Conservation (phyloP, 2,888 invertebrate species). For the Pachliopta kotzebuea region DNA sequence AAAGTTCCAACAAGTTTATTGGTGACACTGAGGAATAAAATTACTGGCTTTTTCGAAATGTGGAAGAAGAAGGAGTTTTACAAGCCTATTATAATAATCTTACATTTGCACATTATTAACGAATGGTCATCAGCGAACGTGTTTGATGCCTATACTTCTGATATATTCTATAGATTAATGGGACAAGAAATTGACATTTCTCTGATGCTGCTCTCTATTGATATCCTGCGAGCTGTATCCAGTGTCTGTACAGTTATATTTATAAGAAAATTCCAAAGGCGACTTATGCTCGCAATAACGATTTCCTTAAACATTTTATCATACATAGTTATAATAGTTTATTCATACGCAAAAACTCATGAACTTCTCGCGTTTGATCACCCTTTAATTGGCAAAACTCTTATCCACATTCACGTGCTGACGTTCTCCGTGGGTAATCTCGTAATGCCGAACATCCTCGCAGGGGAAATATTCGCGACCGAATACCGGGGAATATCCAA, state of each 20-base stretch:
- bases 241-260: constrained; percentile 81
- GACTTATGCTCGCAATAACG: constrained; percentile 80
- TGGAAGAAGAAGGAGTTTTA: constrained; percentile 64
- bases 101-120: constrained; percentile 81
- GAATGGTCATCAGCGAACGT: constrained; percentile 84
- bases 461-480: constrained; percentile 84
- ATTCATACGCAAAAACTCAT: constrained; percentile 50
- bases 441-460: constrained; percentile 84
- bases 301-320: constrained; percentile 77
- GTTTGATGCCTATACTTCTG: constrained; percentile 83
- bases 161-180: constrained; percentile 76
- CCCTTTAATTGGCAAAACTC: constrained; percentile 62
- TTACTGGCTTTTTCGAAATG: background rate
- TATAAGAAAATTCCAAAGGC: constrained; percentile 77
- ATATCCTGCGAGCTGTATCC: constrained; percentile 78
- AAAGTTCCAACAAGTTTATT: background rate
- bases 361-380: constrained; percentile 45
- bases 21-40: background rate
- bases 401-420: constrained; percentile 74
- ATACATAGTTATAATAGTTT: constrained; percentile 71
- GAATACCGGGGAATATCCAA: constrained; percentile 82
- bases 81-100: constrained; percentile 78
- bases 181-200: constrained; percentile 80
- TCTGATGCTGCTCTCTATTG: constrained; percentile 82
- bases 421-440: constrained; percentile 79